Evolutionary conservation across 2,113 vertebrate genomes (phyloP).

Genomic region (Tychaedon coryphoeus): DNA sequence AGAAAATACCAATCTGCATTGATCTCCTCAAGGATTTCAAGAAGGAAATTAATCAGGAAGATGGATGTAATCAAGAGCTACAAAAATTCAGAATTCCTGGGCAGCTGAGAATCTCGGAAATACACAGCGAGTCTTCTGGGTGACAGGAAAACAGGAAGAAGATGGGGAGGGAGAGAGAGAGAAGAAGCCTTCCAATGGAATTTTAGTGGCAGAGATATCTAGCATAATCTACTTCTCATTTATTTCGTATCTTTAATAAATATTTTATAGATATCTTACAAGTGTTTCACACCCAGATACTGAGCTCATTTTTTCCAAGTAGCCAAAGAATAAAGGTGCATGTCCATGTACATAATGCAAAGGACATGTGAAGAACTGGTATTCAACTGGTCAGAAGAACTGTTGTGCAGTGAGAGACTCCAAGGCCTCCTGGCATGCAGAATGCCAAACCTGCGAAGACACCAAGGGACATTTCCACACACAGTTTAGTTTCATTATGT

Average conservation of each 20-base stretch:
- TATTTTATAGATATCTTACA: neutral
- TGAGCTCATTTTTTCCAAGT: neutral
- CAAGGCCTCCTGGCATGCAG: neutral
- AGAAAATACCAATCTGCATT: conserved; percentile 34
- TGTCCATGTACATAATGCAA: neutral
- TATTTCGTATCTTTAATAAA: neutral
- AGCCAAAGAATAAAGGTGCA: neutral
- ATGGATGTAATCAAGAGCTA: neutral
- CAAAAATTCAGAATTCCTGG: neutral
- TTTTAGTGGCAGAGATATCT: neutral
- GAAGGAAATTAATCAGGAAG: conserved; percentile 17
- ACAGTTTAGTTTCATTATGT: neutral
- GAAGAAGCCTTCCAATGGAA: neutral
- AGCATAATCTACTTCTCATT: neutral
- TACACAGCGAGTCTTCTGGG: neutral
- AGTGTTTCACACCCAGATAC: neutral
- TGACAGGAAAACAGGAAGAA: neutral
- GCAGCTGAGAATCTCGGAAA: neutral
- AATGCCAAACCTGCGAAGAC: neutral
- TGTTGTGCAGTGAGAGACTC: neutral
- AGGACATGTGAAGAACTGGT: neutral
- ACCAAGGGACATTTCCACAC: neutral
- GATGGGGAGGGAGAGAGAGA: neutral
- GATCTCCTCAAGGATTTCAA: conserved; percentile 25
- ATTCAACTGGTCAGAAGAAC: neutral